Evolutionary conservation across 1,140 invertebrate genomes (phyloP).

Genomic region (Ruditapes philippinarum): DNA sequence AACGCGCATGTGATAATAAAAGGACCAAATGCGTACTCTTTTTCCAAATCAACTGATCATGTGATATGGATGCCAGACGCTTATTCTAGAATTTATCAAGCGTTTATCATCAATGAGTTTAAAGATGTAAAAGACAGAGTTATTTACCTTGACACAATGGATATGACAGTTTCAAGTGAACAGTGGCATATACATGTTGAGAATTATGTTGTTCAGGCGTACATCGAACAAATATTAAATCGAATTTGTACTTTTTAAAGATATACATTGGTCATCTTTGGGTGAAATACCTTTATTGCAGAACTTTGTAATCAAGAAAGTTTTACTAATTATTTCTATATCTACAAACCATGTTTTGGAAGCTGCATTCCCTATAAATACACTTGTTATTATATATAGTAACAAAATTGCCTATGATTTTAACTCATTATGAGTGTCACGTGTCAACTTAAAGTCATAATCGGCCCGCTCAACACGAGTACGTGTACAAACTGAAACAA

Average conservation of each 20-base stretch:
- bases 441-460: too few species aligned
- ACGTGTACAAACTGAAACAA: too few species aligned
- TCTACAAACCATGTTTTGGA: too few species aligned
- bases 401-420: too few species aligned
- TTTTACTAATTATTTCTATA: too few species aligned
- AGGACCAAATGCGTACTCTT: conserved; percentile 52
- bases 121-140: conserved; percentile 41
- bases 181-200: conserved; percentile 53
- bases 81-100: conserved; percentile 25
- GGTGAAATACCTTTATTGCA: too few species aligned
- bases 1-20: conserved; percentile 36
- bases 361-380: too few species aligned
- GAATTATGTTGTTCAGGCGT: background rate
- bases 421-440: too few species aligned
- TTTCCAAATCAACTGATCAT: conserved; percentile 43
- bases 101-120: conserved; percentile 38
- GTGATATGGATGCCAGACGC: conserved; percentile 47
- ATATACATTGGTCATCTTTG: too few species aligned
- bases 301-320: too few species aligned
- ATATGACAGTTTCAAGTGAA: conserved; percentile 50
- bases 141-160: conserved; percentile 34
- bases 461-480: too few species aligned
- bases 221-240: conserved; percentile 11
- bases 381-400: too few species aligned
- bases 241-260: background rate